Evolutionary conservation across 2,113 vertebrate species (phyloP), one percentile per base, ranked within the genome.

Genomic region (Gadus chalcogrammus): DNA sequence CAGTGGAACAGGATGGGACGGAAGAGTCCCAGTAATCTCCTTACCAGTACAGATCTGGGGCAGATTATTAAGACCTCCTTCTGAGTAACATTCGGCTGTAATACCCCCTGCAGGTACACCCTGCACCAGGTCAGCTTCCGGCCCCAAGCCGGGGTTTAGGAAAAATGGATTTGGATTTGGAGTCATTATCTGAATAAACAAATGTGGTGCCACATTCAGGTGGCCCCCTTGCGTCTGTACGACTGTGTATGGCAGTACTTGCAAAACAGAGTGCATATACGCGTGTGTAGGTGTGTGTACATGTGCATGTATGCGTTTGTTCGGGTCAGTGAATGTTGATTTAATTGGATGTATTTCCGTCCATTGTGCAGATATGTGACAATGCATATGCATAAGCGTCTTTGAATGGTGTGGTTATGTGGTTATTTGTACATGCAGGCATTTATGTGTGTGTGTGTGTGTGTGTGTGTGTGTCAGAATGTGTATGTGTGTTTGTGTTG

Each of bases 1-100:
- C 73, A 42, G 59, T 76, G 75, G 84, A 79, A 77, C 81, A 83
- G 81, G 64, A 69, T 71, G 42, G 42, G 68, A 79, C 81, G 83
- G 71, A 68, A 84, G 82, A 70, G 70, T 84, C 86, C 86, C 81
- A 69, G 79, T 91, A 91, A 91, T 92, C 91, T 90, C 81, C 87
- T 91, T 92, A 92, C 82, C 75, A 84, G 85, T 48, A 48, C 86
- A 89, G 89, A 90, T 88, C 85, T 90, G 84, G 81, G 87, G 83
- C 87, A 88, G 86, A 89, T 90, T 90, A 90, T 85, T 85, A 83
- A 78, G 82, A 59, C 66, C 71, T 78, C 78, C 82, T 87, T 89
- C 83, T 86, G 79, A 85, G 85, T 82, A 85, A 79, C 61, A 67
- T 78, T 78, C 77, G 4, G 31, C 31, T 31, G 31, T 81, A 86